Base-by-base conservation (phyloP, 2,113 vertebrate species). In the Tauraco erythrolophus region DNA sequence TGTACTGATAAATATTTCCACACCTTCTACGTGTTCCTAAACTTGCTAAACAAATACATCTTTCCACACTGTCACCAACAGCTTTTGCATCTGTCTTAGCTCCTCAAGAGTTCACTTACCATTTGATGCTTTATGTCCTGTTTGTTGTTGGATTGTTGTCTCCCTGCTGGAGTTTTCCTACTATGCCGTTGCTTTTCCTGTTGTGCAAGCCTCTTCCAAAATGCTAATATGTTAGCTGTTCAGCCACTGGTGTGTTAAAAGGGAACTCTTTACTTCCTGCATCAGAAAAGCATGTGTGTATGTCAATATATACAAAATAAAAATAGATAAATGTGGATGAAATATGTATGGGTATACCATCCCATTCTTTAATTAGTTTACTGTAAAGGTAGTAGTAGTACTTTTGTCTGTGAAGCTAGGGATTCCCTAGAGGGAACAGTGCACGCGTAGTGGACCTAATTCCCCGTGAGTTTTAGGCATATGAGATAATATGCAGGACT, bases 161-260 rank as follows among this genome's bases (percentile, higher is more conserved):
- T 84, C 84, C 51, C 62, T 92, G 87, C 56, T 97, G 94, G 93
- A 87, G 68, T 87, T 91, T 91, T 84, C 88, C 76, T 89, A 12
- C 81, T 85, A 41, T 53, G 79, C 14, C 2, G 35, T 76, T 3
- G 33, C 62, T 95, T 91, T 95, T 74, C 71, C 68, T 92, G 51
- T 85, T 56, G 60, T 88, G 35, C 46, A 54, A 83, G 43, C 65
- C 8, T 2, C 46, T 80, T 93, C 71, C 62, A 27, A 35, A 91
- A n/a, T 78, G 61, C 46, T 75, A 1, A 28, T 48, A 5, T 10
- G 33, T 56, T 89, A 43, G 37, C 16, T 35, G 8, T 16, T 81
- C 1, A 5, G 45, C 54, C 14, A 60, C 35, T 84, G 51, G 13
- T 35, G 62, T 78, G 46, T 62, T 65, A 39, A 46, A 92, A 87